These are phyloP conservation scores for Irena cyanogastra DNA, from an alignment of 2,113 vertebrate species.

Conservation along the genomic window DNA sequence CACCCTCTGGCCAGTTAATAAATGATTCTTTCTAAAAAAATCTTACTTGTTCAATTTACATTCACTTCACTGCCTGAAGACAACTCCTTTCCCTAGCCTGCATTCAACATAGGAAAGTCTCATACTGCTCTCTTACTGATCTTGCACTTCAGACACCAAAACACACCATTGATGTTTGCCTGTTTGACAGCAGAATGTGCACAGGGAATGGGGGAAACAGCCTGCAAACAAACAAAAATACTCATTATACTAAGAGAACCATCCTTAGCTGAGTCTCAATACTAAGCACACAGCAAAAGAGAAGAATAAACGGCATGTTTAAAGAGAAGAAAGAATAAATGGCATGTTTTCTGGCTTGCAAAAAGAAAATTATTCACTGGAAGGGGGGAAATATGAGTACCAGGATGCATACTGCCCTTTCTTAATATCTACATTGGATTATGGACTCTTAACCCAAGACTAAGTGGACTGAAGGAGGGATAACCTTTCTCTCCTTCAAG, in stretches of 20 bases:
- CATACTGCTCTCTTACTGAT: not conserved
- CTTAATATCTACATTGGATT: not conserved
- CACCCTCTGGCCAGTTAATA: not conserved
- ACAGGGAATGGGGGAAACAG: not conserved
- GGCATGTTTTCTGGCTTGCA: not conserved
- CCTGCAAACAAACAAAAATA: not conserved
- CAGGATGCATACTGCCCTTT: not conserved
- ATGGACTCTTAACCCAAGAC: not conserved
- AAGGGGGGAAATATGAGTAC: not conserved
- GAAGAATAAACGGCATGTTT: not conserved
- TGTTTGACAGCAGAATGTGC: not conserved
- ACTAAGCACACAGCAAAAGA: fast-evolving
- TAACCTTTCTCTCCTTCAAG: not conserved
- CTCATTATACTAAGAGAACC: not conserved
- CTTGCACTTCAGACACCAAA: not conserved
- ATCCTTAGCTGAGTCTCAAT: not conserved
- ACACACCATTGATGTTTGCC: not conserved
- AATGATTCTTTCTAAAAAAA: not conserved
- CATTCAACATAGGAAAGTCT: not conserved
- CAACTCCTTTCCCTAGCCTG: not conserved
- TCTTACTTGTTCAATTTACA: not conserved
- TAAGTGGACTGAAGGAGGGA: not conserved
- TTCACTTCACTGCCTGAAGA: not conserved
- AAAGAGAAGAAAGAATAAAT: not conserved
- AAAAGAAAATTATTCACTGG: not conserved